Evolutionary conservation across 2,113 vertebrate genomes (phyloP).

Genomic region (Tragelaphus strepsiceros): DNA sequence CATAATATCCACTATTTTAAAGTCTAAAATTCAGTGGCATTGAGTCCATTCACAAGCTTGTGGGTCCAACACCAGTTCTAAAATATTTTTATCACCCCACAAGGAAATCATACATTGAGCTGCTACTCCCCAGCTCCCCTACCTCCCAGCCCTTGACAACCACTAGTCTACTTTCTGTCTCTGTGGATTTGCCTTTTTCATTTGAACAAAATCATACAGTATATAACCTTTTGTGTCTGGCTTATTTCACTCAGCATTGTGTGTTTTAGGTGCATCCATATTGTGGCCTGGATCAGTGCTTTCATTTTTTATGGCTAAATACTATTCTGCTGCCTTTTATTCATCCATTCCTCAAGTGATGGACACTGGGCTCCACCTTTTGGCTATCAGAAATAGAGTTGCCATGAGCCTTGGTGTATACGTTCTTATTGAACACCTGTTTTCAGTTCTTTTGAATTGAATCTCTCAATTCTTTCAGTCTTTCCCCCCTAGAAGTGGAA

Average conservation of each 20-base stretch:
- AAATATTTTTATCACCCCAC: background rate
- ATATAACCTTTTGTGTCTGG: background rate
- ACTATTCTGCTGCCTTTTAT: background rate
- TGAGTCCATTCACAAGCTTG: background rate
- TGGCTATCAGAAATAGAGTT: background rate
- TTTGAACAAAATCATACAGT: background rate
- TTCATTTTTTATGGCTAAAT: background rate
- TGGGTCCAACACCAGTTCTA: background rate
- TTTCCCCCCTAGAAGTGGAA: background rate
- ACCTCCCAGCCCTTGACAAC: background rate
- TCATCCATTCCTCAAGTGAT: background rate
- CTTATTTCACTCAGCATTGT: background rate
- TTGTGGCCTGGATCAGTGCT: background rate
- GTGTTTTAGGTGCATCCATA: background rate
- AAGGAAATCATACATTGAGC: background rate
- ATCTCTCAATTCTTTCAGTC: background rate
- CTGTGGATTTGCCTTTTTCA: background rate
- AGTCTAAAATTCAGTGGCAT: background rate
- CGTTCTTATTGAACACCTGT: background rate
- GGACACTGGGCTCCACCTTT: background rate
- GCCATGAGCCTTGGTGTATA: background rate
- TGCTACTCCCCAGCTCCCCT: background rate
- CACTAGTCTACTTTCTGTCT: background rate
- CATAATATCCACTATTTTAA: background rate
- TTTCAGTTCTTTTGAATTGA: background rate